Conservation (phyloP, 2,797 vertebrate genomes). For the Anabacerthia variegaticeps region DNA sequence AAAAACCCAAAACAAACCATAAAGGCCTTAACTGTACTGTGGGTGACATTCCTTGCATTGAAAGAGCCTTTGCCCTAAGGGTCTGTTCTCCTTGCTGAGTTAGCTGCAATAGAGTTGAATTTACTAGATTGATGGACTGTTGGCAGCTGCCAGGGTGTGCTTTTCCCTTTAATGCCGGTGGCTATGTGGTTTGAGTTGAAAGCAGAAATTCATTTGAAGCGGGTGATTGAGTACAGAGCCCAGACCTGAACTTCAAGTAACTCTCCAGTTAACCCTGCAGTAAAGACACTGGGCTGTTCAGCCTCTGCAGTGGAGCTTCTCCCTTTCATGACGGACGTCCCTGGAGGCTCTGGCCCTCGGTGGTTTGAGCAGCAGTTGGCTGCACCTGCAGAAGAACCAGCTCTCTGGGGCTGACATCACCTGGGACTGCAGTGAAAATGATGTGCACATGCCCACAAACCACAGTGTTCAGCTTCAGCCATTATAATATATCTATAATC, state of each 20-base stretch:
- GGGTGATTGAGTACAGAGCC: not conserved
- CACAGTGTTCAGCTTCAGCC: not conserved
- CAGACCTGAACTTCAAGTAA: not conserved
- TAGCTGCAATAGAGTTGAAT: not conserved
- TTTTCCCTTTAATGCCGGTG: not conserved
- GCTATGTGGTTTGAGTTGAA: not conserved
- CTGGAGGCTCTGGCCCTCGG: not conserved
- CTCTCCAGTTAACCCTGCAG: not conserved
- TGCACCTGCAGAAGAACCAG: constrained; percentile 10
- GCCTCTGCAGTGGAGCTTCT: not conserved
- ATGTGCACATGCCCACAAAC: not conserved
- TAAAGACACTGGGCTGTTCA: not conserved
- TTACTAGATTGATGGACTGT: not conserved
- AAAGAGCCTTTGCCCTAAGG: not conserved
- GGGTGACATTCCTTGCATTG: not conserved
- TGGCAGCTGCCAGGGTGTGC: constrained; percentile 19
- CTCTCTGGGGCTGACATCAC: not conserved
- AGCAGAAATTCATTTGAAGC: not conserved
- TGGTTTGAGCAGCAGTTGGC: not conserved
- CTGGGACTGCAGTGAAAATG: not conserved
- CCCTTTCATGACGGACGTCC: not conserved
- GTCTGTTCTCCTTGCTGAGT: not conserved
- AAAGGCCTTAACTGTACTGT: not conserved
- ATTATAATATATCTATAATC: constrained; percentile 35
- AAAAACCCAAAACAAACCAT: not conserved